Conservation (phyloP, 2,113 vertebrate genomes). For the Ophthalmolycus amberensis region DNA sequence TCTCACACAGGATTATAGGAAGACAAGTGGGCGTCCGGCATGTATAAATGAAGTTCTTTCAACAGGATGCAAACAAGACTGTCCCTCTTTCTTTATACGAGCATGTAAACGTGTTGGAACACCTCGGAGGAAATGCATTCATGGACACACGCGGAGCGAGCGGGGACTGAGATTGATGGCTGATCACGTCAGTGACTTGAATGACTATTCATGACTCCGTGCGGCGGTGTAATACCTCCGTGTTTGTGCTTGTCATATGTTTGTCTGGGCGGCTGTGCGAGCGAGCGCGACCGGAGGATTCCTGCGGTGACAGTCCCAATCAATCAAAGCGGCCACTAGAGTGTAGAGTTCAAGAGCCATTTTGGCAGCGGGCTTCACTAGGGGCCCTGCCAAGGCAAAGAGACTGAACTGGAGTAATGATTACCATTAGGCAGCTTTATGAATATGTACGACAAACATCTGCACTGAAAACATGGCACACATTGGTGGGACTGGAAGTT, state of each 20-base stretch:
- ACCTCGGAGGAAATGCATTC: slow-evolving; percentile 34
- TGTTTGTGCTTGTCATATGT: slow-evolving; percentile 59
- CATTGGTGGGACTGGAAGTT: not conserved
- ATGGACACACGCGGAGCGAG: not conserved
- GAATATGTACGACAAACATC: slow-evolving; percentile 81
- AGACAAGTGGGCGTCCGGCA: slow-evolving; percentile 19
- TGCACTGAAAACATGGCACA: slow-evolving; percentile 57
- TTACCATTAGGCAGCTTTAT: slow-evolving; percentile 74
- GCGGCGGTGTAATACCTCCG: slow-evolving; percentile 38
- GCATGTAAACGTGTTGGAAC: slow-evolving; percentile 23
- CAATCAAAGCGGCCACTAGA: slow-evolving; percentile 73
- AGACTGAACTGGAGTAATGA: slow-evolving; percentile 71
- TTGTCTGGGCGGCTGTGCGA: slow-evolving; percentile 39
- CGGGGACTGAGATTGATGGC: slow-evolving; percentile 48
- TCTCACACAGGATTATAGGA: slow-evolving; percentile 42
- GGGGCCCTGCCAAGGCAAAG: slow-evolving; percentile 68
- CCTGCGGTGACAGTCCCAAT: slow-evolving; percentile 75
- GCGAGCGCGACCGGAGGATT: slow-evolving; percentile 50
- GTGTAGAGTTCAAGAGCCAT: slow-evolving; percentile 69
- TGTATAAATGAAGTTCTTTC: slow-evolving; percentile 36
- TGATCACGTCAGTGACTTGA: slow-evolving; percentile 38
- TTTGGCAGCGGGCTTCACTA: slow-evolving; percentile 64
- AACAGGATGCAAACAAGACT: slow-evolving; percentile 35
- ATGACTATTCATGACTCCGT: slow-evolving; percentile 27
- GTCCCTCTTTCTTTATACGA: not conserved